phyloP scores from a whole-genome alignment of 2,888 invertebrate species.

The Eumacrocentrus americanus region DNA sequence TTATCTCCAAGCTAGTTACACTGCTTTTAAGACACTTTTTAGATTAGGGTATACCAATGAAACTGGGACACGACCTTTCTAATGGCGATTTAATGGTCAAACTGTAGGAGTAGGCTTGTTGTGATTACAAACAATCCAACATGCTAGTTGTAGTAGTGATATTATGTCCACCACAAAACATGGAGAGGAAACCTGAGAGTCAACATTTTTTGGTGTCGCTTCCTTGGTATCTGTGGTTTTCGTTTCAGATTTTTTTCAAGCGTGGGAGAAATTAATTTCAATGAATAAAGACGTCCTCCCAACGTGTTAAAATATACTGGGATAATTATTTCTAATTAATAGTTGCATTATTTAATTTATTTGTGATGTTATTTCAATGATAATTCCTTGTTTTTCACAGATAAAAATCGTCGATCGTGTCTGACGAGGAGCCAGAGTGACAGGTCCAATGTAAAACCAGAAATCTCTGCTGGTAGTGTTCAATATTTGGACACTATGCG shows the following conservation, averaged over 20 bases:
- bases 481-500: slow-evolving; percentile 85
- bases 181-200: too few relatives aligned
- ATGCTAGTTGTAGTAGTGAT: background rate
- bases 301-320: background rate
- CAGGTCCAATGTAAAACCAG: slow-evolving; percentile 61
- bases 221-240: slow-evolving; percentile 28
- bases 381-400: slow-evolving; percentile 16
- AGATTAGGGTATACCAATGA: background rate
- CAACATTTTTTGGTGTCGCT: background rate
- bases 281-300: background rate
- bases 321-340: too few relatives aligned
- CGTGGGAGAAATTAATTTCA: slow-evolving; percentile 12
- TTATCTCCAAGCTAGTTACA: too few relatives aligned
- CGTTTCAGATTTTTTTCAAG: slow-evolving; percentile 6
- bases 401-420: slow-evolving; percentile 37
- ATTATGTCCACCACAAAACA: background rate
- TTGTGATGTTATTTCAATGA: background rate
- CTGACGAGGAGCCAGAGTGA: slow-evolving; percentile 60
- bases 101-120: slow-evolving; percentile 4
- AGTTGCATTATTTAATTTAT: too few relatives aligned
- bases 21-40: background rate
- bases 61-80: slow-evolving; percentile 25
- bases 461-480: slow-evolving; percentile 64
- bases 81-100: slow-evolving; percentile 28
- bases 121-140: slow-evolving; percentile 10